These are phyloP conservation scores for Harmothoe impar DNA, from an alignment of 2,888 invertebrate species.

Conservation along the genomic window DNA sequence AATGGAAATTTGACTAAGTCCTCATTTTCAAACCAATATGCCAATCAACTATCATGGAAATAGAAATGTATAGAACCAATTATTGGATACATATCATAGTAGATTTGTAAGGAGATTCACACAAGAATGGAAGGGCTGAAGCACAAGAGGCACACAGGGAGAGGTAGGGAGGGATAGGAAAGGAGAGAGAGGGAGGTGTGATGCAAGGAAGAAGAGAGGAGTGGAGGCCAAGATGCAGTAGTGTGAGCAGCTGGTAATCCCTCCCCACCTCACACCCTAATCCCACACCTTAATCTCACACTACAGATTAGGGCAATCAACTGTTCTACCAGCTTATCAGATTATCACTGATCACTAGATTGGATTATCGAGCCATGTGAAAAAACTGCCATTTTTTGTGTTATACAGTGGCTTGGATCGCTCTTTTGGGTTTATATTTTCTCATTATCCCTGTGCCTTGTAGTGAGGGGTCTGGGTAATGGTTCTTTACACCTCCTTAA, in stretches of 20 bases:
- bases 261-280: neutral
- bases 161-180: too few relatives aligned
- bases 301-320: conserved; percentile 27
- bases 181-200: too few relatives aligned
- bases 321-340: neutral
- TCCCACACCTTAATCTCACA: neutral
- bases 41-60: too few relatives aligned
- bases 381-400: neutral
- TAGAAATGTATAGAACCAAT: too few relatives aligned
- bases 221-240: neutral
- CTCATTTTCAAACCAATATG: too few relatives aligned
- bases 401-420: neutral
- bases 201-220: too few relatives aligned
- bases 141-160: too few relatives aligned
- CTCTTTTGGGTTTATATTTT: neutral
- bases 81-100: too few relatives aligned
- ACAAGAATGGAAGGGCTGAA: too few relatives aligned
- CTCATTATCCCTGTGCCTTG: neutral
- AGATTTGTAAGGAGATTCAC: too few relatives aligned
- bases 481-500: neutral
- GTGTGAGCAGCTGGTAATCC: conserved; percentile 16
- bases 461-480: neutral
- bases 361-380: neutral
- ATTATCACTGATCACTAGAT: conserved; percentile 9
- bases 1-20: too few relatives aligned